A percentile compares a stretch with the other conserved stretches of the same genome.
Conservation (phyloP, 1,140 invertebrate species). For the Uloborus diversus region DNA sequence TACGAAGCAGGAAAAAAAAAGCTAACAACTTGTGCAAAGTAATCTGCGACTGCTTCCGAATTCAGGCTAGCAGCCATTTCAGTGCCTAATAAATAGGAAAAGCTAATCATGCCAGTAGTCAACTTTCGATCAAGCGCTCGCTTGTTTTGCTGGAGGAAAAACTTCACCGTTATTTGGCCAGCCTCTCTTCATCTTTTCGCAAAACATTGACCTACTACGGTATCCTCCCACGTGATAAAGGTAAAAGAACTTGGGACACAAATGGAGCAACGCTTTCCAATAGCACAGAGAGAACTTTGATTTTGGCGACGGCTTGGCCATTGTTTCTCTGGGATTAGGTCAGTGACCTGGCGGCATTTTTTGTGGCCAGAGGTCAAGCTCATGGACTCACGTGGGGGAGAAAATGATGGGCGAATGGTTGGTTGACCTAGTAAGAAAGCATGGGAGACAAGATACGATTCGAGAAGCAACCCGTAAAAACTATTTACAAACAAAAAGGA, state of each 20-base stretch:
- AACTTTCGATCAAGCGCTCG: conserved; percentile 37
- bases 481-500: no score
- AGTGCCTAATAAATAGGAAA: conserved; percentile 32
- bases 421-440: background rate
- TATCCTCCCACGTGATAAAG: conserved; percentile 36
- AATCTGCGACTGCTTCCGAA: conserved; percentile 29
- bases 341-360: conserved; percentile 11
- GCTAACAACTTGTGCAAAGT: conserved; percentile 3
- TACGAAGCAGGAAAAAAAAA: background rate
- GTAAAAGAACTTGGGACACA: conserved; percentile 44
- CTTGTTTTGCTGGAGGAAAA: conserved; percentile 36
- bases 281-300: no score
- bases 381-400: background rate
- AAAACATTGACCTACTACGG: conserved; percentile 54
- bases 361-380: background rate
- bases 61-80: conserved; percentile 5
- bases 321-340: conserved; percentile 20
- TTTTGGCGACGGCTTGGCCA: no score
- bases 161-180: background rate
- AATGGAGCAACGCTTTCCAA: conserved; percentile 38
- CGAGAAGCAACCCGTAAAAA: no score
- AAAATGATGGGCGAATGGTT: background rate
- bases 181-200: conserved; percentile 7
- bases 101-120: conserved; percentile 23
- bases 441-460: no score